Evolutionary conservation across 2,888 invertebrate genomes (phyloP).

Genomic region (Zaprionus bogoriensis): DNA sequence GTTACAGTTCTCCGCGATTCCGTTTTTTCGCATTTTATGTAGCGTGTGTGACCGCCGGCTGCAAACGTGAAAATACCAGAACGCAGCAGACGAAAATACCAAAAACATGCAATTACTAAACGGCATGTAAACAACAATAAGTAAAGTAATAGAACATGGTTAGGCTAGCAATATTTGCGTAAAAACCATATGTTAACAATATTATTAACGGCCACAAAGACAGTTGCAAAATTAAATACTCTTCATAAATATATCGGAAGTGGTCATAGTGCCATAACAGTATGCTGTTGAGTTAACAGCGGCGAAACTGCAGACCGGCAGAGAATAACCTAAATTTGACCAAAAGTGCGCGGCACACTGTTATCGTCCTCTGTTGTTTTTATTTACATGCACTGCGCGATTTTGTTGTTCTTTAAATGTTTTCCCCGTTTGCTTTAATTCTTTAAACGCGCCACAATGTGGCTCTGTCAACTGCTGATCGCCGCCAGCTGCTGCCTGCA

Average conservation of each 20-base stretch:
- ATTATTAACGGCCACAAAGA: too few relatives aligned
- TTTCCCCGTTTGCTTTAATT: too few relatives aligned
- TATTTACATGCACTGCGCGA: constrained; percentile 32
- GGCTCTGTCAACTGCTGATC: constrained; percentile 42
- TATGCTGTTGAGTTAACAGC: constrained; percentile 2
- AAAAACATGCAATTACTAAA: too few relatives aligned
- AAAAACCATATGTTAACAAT: too few relatives aligned
- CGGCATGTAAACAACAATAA: too few relatives aligned
- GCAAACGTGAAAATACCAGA: constrained; percentile 19
- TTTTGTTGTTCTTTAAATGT: constrained; percentile 4
- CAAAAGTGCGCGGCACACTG: constrained; percentile 17
- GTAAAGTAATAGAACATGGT: too few relatives aligned
- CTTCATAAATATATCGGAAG: neutral
- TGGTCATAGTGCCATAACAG: neutral
- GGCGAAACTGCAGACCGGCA: neutral
- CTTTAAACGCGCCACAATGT: too few relatives aligned
- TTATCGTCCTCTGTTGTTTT: constrained; percentile 41
- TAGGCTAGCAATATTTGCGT: neutral
- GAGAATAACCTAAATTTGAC: constrained; percentile 29
- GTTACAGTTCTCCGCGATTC: constrained; percentile 60
- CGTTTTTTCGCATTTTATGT: constrained; percentile 59
- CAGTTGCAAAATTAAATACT: neutral
- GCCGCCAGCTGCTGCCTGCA: constrained; percentile 45
- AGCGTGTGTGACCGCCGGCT: constrained; percentile 40
- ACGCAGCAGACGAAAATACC: constrained; percentile 4